Percentiles rank a stretch among this genome's conserved stretches.
Evolutionary conservation across 1,140 invertebrate genomes (phyloP).

Genomic region (Sycophaga agraensis): DNA sequence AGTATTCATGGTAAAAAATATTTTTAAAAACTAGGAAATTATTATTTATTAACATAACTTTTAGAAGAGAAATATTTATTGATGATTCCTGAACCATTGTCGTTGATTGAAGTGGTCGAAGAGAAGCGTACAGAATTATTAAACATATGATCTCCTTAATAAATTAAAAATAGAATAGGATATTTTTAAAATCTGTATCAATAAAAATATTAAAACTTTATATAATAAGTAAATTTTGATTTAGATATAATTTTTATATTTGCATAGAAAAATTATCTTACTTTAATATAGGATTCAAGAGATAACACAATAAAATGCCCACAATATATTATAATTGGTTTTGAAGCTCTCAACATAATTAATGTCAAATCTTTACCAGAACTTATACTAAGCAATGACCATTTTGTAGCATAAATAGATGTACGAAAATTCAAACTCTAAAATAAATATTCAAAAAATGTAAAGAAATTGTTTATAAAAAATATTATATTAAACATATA

Average conservation of each 20-base stretch:
- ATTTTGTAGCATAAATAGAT: background rate
- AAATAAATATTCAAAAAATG: background rate
- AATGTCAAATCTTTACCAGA: background rate
- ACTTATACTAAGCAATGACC: background rate
- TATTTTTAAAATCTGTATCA: slow-evolving; percentile 6
- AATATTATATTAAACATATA: too few relatives aligned
- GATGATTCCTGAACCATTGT: too few relatives aligned
- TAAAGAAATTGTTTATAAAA: too few relatives aligned
- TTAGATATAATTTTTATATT: background rate
- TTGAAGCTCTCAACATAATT: background rate
- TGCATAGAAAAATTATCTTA: background rate
- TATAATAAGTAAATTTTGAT: too few relatives aligned
- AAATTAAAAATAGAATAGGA: slow-evolving; percentile 13
- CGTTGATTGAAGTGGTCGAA: too few relatives aligned
- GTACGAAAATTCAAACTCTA: slow-evolving; percentile 3
- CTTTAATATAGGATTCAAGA: slow-evolving; percentile 1
- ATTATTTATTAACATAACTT: too few relatives aligned
- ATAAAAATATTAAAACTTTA: background rate
- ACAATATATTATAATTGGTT: slow-evolving; percentile 3
- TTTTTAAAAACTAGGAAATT: too few relatives aligned
- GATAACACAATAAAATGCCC: slow-evolving; percentile 14
- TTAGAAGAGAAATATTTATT: too few relatives aligned
- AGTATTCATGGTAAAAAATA: too few relatives aligned
- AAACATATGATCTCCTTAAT: too few relatives aligned
- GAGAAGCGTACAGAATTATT: too few relatives aligned